phyloP scores from a whole-genome alignment of 2,113 vertebrate genomes.

The Arothron firmamentum region DNA sequence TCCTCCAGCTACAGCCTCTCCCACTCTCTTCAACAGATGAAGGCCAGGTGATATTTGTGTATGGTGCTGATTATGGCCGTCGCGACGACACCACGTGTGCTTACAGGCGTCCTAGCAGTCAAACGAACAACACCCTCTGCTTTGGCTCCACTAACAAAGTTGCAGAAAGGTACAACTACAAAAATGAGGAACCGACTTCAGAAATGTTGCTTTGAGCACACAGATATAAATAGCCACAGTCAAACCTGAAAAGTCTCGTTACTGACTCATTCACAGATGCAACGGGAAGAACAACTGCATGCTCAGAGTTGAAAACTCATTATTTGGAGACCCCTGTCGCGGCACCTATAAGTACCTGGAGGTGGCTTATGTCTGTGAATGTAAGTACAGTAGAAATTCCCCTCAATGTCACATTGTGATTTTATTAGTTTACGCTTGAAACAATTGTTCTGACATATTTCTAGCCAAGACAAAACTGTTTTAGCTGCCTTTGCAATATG shows the following conservation, averaged over 20 bases:
- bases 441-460: too few species aligned
- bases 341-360: too few species aligned
- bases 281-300: constrained; percentile 44
- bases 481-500: not conserved
- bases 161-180: constrained; percentile 1
- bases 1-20: not conserved
- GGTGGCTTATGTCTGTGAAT: too few species aligned
- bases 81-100: constrained; percentile 42
- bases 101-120: accelerated
- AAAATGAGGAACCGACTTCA: too few species aligned
- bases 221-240: not conserved
- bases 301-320: not conserved
- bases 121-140: constrained; percentile 16
- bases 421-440: too few species aligned
- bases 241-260: not conserved
- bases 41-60: too few species aligned
- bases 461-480: too few species aligned
- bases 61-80: too few species aligned
- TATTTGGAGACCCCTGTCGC: too few species aligned
- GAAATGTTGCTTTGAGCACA: too few species aligned
- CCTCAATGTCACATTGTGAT: too few species aligned
- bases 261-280: constrained; percentile 36
- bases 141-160: not conserved
- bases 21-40: constrained; percentile 8
- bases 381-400: too few species aligned